Evolutionary conservation across 2,797 vertebrate species (phyloP), one percentile per base, ranked within the genome.

Genomic region (Xyrichtys novacula): DNA sequence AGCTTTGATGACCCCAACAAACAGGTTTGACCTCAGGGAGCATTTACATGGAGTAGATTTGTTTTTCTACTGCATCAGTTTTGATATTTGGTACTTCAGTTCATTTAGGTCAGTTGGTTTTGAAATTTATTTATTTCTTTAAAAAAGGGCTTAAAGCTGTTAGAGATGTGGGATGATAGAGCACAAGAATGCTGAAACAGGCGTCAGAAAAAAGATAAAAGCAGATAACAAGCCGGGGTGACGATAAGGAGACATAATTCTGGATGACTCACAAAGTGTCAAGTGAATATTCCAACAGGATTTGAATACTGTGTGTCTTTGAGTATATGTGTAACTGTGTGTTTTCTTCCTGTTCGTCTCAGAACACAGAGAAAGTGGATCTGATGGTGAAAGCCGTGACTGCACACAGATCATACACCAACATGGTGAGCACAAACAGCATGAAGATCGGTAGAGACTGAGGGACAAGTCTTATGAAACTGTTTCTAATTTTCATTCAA

Each of bases 311-410:
- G 11, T 19, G 36, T 1, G 8, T 54, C 11, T 49, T 7, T 20
- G 1, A 59, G 0, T 16, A 42, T 16, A 26, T 44, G 12, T 61
- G 8, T 65, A 5, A 3, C 0, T 19, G 76, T 0, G 6, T 46
- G 38, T 57, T 26, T 34, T 36, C 11, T 65, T 78, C 50, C 55
- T 53, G 39, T 70, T 49, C 26, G 46, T 16, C n/a, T 63, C 84
- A 98, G 96, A 96, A 95, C 68, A 90, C 89, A 7, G 94, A 97
- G 84, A 99, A 98, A 78, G 87, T 94, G 11, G 91, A 92, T 25
- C 84, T 98, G 19, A 69, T 99, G 87, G 91, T 94, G 57, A 95
- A 90, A 77, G 97, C 98, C 0, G 90, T 97, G 0, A 92, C 93
- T 53, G 93, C 95, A n/a, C 98, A 99, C 86, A 86, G 95, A 69